Evolutionary conservation across 2,888 invertebrate species (phyloP).

Genomic region (Blera fallax): DNA sequence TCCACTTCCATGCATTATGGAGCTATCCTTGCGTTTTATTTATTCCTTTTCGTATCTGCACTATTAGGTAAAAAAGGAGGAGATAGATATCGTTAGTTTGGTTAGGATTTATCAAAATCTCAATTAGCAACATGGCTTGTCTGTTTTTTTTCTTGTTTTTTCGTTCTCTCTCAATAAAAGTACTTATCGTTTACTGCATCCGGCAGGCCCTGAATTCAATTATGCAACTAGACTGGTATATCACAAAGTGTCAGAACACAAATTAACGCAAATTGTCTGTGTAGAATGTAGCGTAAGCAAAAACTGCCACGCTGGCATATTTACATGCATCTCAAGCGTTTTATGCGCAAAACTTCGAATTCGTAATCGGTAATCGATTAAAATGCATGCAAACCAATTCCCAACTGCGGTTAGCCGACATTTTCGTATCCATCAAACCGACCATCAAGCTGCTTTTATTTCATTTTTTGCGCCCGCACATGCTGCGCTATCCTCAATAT

Average conservation of each 20-base stretch:
- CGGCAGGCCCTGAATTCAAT: slow-evolving; percentile 23
- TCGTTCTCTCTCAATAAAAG: not conserved
- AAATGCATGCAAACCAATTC: slow-evolving; percentile 53
- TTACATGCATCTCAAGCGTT: slow-evolving; percentile 44
- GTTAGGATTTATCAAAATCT: slow-evolving; percentile 18
- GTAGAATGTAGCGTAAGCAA: slow-evolving; percentile 2
- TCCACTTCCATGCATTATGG: slow-evolving; percentile 46
- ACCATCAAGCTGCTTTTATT: slow-evolving; percentile 56
- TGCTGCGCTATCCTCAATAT: slow-evolving; percentile 1
- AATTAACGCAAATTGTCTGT: slow-evolving; percentile 49
- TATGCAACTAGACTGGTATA: not conserved
- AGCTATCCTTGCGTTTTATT: slow-evolving; percentile 24
- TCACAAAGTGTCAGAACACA: slow-evolving; percentile 33
- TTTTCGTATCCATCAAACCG: slow-evolving; percentile 65
- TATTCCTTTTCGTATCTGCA: not conserved
- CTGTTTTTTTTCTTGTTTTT: not conserved
- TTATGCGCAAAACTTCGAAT: slow-evolving; percentile 20
- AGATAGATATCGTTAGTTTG: not conserved
- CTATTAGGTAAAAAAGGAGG: not conserved
- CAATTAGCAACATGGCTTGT: slow-evolving; percentile 14
- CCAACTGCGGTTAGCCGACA: slow-evolving; percentile 62
- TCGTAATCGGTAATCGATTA: slow-evolving; percentile 64
- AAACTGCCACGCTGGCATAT: slow-evolving; percentile 21
- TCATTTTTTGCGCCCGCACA: not conserved
- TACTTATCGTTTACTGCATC: not conserved